Base-by-base conservation (phyloP, 1,140 invertebrate species). In the Drosophila jambulina region DNA sequence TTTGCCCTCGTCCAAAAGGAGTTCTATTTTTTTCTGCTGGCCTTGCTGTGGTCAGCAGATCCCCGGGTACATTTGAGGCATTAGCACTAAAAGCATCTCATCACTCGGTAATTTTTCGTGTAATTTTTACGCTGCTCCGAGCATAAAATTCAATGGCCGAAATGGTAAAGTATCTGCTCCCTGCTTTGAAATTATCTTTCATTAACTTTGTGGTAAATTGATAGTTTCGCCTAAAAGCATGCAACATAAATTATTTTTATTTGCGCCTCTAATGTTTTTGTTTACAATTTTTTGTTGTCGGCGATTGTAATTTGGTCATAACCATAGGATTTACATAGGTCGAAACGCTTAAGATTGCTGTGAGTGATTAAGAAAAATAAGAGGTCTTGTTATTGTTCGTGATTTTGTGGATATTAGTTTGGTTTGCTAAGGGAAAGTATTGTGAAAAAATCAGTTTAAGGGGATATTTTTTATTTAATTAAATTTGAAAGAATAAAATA, bases 31-130 rank as follows among this genome's bases (percentile, higher is more conserved):
- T 40, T 70, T 69, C 60, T 49, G 42, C 32, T 2, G 17, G 29
- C 43, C 25, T 23, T 46, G 76, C 80, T 82, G 57, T 51, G 78
- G 81, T 88, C 84, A 88, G 84, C 84, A 82, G 15, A 59, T 81
- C 49, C 6, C 27, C 9, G 19, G 15, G 17, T 32, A 57, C 61
- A 65, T 75, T 60, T 76, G 34, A 61, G 34, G 60, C 79, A 84
- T 90, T 90, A 78, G 49, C 81, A 81, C 85, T 88, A 88, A 88
- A 88, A 88, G 85, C 85, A 60, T 90, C 59, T 62, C 82, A 86
- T 86, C 82, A 86, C 67, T 79, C 54, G 75, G 63, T 60, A 58
- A 85, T 80, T 81, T 69, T 75, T 67, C 45, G 64, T 78, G 82
- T 84, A 83, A 84, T 80, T 81, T 79, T 75, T 80, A 58, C 75